phyloP scores from a whole-genome alignment of 1,140 invertebrate species.

The Antheraea mylitta region DNA sequence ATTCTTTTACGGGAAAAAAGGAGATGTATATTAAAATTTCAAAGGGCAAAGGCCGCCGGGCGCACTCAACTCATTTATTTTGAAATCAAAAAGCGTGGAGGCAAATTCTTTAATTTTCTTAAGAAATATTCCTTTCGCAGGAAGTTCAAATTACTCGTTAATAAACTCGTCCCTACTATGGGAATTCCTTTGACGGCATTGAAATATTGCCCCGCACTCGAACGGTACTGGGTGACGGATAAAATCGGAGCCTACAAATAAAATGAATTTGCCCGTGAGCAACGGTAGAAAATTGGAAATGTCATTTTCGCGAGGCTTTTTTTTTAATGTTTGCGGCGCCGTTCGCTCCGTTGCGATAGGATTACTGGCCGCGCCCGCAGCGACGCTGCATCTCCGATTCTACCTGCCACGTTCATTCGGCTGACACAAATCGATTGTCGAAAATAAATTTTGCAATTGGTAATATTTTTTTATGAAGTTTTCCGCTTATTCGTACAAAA shows the following conservation, averaged over 20 bases:
- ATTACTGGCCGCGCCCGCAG: constrained; percentile 48
- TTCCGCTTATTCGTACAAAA: background rate
- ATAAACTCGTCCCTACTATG: constrained; percentile 44
- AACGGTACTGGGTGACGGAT: constrained; percentile 50
- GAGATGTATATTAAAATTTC: constrained; percentile 39
- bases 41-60: constrained; percentile 28
- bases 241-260: constrained; percentile 65
- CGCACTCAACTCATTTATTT: constrained; percentile 46
- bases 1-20: constrained; percentile 24
- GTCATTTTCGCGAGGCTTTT: constrained; percentile 68
- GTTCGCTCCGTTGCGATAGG: constrained; percentile 47
- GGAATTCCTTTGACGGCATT: constrained; percentile 61
- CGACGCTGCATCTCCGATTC: constrained; percentile 35
- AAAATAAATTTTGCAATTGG: constrained; percentile 48
- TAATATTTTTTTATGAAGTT: constrained; percentile 45
- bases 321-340: constrained; percentile 60
- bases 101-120: constrained; percentile 58
- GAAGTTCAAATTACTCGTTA: constrained; percentile 52
- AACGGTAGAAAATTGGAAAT: constrained; percentile 77
- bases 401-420: constrained; percentile 39
- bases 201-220: constrained; percentile 54
- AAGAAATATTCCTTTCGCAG: constrained; percentile 48
- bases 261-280: constrained; percentile 69
- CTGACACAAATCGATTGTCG: constrained; percentile 50
- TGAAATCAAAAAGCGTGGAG: constrained; percentile 42